Evolutionary conservation across 2,113 vertebrate species (phyloP).

Genomic region (Dryoscopus gambensis): DNA sequence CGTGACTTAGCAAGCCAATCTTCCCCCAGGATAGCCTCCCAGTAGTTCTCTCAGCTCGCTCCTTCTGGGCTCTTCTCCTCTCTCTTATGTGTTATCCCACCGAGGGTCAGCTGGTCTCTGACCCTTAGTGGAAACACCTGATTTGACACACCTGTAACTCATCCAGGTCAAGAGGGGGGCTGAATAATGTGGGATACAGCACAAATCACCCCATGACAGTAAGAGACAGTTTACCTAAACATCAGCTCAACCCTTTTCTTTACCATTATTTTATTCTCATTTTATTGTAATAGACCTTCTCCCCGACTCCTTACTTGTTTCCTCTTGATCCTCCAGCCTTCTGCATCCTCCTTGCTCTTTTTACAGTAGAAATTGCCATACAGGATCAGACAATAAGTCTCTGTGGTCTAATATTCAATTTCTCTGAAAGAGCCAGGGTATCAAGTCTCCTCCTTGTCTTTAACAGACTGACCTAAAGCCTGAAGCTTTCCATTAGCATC

Average conservation of each 20-base stretch:
- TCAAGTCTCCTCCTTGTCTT: background rate
- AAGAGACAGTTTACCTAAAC: background rate
- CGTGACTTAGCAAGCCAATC: too few relatives aligned
- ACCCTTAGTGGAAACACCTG: too few relatives aligned
- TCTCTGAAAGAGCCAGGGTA: background rate
- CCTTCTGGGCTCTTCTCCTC: too few relatives aligned
- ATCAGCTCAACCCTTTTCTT: background rate
- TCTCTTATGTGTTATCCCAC: too few relatives aligned
- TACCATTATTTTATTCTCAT: background rate
- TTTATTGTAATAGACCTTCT: background rate
- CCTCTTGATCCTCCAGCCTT: background rate
- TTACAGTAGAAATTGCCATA: background rate
- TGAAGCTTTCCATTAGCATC: background rate
- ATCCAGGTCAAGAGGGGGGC: too few relatives aligned
- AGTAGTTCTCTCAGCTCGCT: too few relatives aligned
- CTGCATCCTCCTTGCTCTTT: background rate
- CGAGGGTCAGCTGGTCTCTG: too few relatives aligned
- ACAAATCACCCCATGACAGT: too few relatives aligned
- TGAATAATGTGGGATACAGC: too few relatives aligned
- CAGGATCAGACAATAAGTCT: background rate
- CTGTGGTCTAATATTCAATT: background rate
- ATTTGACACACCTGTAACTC: too few relatives aligned
- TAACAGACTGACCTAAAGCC: background rate
- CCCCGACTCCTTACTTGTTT: background rate
- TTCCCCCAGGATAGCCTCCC: too few relatives aligned